Percentiles rank a stretch among this genome's conserved stretches.
Conservation (phyloP, 64 coral and sea anemone species). For the Dendrophyllia cribrosa region DNA sequence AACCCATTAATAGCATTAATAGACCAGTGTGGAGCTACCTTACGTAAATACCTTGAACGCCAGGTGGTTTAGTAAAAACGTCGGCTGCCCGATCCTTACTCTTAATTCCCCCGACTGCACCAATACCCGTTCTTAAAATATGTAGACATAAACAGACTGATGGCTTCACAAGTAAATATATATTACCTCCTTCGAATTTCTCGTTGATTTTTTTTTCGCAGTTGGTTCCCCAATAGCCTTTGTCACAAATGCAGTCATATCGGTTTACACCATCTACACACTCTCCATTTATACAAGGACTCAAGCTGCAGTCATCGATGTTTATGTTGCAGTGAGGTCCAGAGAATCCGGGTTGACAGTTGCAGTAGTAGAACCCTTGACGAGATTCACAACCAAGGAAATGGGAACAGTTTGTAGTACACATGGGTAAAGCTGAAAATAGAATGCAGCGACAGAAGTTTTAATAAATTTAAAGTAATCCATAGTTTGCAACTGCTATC, state of each 20-base stretch:
- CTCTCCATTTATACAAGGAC: conserved; percentile 31
- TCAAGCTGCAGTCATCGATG: conserved; percentile 29
- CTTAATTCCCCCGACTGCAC: too few relatives aligned
- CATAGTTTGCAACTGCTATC: too few relatives aligned
- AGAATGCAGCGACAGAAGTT: background rate
- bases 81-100: too few relatives aligned
- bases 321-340: conserved; percentile 27
- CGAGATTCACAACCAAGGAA: conserved; percentile 3
- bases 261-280: conserved; percentile 31
- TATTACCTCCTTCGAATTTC: background rate
- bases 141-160: too few relatives aligned
- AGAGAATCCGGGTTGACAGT: conserved; percentile 9
- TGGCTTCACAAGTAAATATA: too few relatives aligned
- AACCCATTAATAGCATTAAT: too few relatives aligned
- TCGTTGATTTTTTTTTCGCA: conserved; percentile 64
- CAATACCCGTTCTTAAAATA: too few relatives aligned
- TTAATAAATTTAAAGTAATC: too few relatives aligned
- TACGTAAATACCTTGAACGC: too few relatives aligned
- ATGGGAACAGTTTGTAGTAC: conserved; percentile 2
- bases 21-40: too few relatives aligned
- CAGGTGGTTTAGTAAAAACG: too few relatives aligned
- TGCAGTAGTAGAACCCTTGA: conserved; percentile 1
- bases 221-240: conserved; percentile 26
- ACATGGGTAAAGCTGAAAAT: background rate
- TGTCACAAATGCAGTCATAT: background rate